These are phyloP conservation scores for Zoanthus gigantus DNA, from an alignment of 92 coral and sea anemone species.

Conservation along the genomic window DNA sequence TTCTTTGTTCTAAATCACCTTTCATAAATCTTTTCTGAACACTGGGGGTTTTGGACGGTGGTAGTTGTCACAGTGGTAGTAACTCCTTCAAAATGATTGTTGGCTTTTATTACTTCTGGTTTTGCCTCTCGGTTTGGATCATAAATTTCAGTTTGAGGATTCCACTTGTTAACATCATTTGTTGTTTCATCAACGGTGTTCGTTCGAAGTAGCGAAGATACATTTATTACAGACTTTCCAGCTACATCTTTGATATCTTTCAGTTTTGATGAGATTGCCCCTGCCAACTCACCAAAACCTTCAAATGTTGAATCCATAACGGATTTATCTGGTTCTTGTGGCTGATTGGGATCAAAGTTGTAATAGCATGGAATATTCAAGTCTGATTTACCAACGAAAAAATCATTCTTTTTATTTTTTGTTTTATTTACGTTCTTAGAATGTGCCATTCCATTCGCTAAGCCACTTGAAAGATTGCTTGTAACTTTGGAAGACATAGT, in stretches of 20 bases:
- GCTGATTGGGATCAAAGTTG: conserved; percentile 64
- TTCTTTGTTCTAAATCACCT: background rate
- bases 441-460: conserved; percentile 7
- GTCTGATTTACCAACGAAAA: conserved; percentile 53
- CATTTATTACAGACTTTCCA: conserved; percentile 80
- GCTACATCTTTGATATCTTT: conserved; percentile 61
- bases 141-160: background rate
- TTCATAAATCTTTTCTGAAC: background rate
- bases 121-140: background rate
- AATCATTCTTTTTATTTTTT: conserved; percentile 14
- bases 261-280: conserved; percentile 74
- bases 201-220: conserved; percentile 66
- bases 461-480: background rate
- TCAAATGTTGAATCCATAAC: conserved; percentile 56
- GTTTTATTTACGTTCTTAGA: conserved; percentile 1
- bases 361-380: conserved; percentile 77
- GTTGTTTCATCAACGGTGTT: conserved; percentile 18
- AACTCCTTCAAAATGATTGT: background rate
- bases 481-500: conserved; percentile 30
- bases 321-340: conserved; percentile 52
- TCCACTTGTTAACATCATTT: background rate
- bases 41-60: background rate
- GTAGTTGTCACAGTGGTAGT: background rate
- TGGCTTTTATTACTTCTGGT: background rate
- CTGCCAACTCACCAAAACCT: conserved; percentile 77